Evolutionary conservation across 1,140 invertebrate genomes (phyloP).

Genomic region (Rhynchophorus ferrugineus): DNA sequence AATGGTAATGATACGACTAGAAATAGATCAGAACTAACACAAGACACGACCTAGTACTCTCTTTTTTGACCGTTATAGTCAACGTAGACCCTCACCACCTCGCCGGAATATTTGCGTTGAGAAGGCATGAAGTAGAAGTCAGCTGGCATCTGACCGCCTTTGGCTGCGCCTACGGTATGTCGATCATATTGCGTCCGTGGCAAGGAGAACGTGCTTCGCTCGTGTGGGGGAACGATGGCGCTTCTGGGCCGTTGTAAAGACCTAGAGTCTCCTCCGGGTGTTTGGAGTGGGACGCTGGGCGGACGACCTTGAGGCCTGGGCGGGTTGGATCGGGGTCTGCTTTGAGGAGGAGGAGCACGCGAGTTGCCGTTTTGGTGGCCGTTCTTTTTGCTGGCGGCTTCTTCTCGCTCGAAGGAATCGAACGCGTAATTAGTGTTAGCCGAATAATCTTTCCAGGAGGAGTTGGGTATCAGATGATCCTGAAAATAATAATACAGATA

Average conservation of each 20-base stretch:
- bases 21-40: neutral
- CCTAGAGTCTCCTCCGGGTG: conserved; percentile 49
- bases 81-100: conserved; percentile 85
- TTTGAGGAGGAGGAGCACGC: conserved; percentile 29
- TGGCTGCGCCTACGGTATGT: conserved; percentile 38
- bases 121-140: conserved; percentile 95
- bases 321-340: conserved; percentile 26
- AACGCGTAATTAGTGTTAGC: conserved; percentile 83
- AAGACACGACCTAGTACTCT: conserved; percentile 14
- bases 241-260: conserved; percentile 51
- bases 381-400: conserved; percentile 31
- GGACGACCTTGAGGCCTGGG: conserved; percentile 35
- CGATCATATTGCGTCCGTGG: conserved; percentile 43
- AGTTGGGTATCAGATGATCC: conserved; percentile 73
- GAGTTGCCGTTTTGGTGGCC: conserved; percentile 43
- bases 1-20: neutral
- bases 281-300: conserved; percentile 38
- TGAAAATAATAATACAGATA: conserved; percentile 40
- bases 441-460: conserved; percentile 81
- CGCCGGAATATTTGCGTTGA: conserved; percentile 85
- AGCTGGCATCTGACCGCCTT: conserved; percentile 41
- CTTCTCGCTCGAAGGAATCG: conserved; percentile 71
- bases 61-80: conserved; percentile 57
- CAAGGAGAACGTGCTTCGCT: conserved; percentile 44
- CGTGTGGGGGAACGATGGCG: conserved; percentile 30